Evolutionary conservation across 2,888 invertebrate genomes (phyloP).

Genomic region (Hoplodrina ambigua): DNA sequence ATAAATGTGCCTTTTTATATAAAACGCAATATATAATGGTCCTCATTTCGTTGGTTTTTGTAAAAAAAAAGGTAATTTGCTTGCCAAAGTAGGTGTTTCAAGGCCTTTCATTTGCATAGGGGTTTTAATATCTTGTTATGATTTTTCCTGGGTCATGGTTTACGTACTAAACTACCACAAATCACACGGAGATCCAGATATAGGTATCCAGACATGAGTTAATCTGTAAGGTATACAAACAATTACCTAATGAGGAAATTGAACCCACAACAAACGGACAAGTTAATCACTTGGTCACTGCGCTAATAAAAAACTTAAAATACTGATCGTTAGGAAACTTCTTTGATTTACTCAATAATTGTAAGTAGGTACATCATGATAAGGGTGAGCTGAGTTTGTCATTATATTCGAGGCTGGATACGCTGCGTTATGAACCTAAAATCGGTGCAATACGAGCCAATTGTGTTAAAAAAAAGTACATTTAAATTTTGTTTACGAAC

Average conservation of each 20-base stretch:
- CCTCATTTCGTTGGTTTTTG: background rate
- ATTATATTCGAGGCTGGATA: no score
- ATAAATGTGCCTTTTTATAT: background rate
- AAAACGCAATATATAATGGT: background rate
- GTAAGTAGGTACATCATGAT: no score
- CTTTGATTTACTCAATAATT: background rate
- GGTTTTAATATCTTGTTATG: no score
- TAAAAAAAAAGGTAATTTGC: background rate
- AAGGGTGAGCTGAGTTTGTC: no score
- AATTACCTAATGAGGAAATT: no score
- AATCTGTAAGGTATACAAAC: background rate
- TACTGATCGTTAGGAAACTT: background rate
- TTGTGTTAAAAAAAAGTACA: no score
- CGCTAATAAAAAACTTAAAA: background rate
- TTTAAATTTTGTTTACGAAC: background rate
- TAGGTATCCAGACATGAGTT: background rate
- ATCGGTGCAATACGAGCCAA: no score
- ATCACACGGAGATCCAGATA: no score
- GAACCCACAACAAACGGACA: background rate
- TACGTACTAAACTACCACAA: no score
- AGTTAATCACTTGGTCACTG: no score
- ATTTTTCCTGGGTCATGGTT: no score
- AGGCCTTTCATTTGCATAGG: background rate
- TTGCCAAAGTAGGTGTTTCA: background rate
- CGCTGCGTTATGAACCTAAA: no score